Base-by-base conservation (phyloP, 35 echinoderm and acorn worm species). In the Diadema setosum region DNA sequence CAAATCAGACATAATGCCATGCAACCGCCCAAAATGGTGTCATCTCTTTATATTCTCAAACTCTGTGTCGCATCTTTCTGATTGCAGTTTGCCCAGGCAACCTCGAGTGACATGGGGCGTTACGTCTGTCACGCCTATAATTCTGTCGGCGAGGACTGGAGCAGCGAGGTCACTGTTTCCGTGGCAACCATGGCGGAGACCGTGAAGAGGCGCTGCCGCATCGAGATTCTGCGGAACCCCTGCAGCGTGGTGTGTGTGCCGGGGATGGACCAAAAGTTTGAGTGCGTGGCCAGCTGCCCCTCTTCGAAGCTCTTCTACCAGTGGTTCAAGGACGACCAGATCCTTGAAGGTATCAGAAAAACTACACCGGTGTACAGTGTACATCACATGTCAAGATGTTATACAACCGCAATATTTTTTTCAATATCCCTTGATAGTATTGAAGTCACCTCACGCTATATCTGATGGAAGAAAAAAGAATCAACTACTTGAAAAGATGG, bases 251-350 rank as follows among this genome's bases (percentile, higher is more conserved):
- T 61, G 34, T 90, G 93, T 42, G 44, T 74, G 5, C 57, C 85
- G 30, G 87, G 87, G 39, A 82, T 29, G 52, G 52, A 56, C 41
- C 78, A 78, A 18, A 89, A 45, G 29, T 69, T 92, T 4, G 81
- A 81, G 7, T 90, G 87, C 31, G 20, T 45, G 1, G 93, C 87
- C 2, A 37, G 16, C 5, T 64, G 81, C 25, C 59, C 73, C 20
- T 35, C 73, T 25, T n/a, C 80, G 30, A 44, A 50, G n/a, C 78
- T 95, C 1, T 48, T 42, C 49, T 96, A 70, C 60, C 94, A 96
- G 83, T 96, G 94, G 94, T 92, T 65, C 80, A 91, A 85, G 41
- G 82, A 96, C 74, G 80, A 70, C 12, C 42, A 92, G 37, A 42
- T 39, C 67, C 64, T 96, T 43, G 46, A 82, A 85, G 86, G 94